Base-by-base conservation (phyloP, 2,113 vertebrate species). In the Istiophorus platypterus region DNA sequence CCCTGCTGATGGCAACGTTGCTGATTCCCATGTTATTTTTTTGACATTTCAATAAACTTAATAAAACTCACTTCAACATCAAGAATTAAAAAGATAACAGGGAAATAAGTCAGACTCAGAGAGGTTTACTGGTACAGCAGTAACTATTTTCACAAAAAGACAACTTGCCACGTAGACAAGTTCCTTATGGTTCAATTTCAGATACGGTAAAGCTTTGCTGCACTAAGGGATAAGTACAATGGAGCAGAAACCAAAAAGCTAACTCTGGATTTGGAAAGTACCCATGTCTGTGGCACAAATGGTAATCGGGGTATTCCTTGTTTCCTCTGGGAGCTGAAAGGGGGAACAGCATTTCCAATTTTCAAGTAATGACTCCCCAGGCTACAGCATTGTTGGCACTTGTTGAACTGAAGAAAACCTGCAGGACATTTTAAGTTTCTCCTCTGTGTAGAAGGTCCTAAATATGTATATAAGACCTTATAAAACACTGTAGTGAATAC, bases 361-460 rank as follows among this genome's bases (percentile, higher is more conserved):
- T 87, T 29, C 7, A 75, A 78, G 80, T 77, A 81, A 85, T 67
- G 71, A 71, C 67, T 84, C 76, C 81, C 76, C n/a, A 31, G 72
- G 49, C 65, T 78, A 37, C 31, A 63, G 59, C 57, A 12, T 2
- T 26, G 34, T 61, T 47, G 26, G 67, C 85, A 39, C 62, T 56
- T 42, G 37, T 57, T 79, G 74, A 41, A 76, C 63, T 70, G 10
- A 22, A 72, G 56, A 72, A 76, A 72, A 49, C 17, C 24, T 76
- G 47, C 69, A 67, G 56, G 41, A 54, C 49, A 52, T 72, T 79
- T 58, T 1, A 70, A 22, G 17, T 37, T 78, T 57, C 29, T 22
- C 49, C 61, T 81, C 47, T 29, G 52, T 34, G 26, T 14, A 31
- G 20, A 27, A 31, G 37, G 22, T 18, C 22, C 49, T 56, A 12